These are phyloP conservation scores for Zoanthus sociatus DNA, from an alignment of 92 coral and sea anemone species.

Conservation along the genomic window DNA sequence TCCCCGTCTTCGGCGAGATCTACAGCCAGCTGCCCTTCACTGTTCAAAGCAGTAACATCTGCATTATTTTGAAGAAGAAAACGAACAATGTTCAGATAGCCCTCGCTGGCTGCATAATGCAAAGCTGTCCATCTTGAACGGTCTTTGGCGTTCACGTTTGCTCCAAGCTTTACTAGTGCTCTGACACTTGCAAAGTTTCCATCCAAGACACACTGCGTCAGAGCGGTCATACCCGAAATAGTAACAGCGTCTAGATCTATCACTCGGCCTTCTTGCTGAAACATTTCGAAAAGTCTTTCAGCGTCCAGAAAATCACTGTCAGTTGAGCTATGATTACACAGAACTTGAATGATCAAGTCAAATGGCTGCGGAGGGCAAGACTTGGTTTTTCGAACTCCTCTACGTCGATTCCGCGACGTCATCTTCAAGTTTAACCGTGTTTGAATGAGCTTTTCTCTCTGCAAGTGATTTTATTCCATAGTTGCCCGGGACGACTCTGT, in stretches of 20 bases:
- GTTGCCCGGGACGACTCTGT: no score
- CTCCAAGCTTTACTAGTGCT: slow-evolving; percentile 82
- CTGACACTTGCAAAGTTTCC: slow-evolving; percentile 87
- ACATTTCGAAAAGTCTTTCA: slow-evolving; percentile 64
- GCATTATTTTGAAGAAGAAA: slow-evolving; percentile 77
- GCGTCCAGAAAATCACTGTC: slow-evolving; percentile 71
- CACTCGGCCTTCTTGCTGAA: slow-evolving; percentile 61
- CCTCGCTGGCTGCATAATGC: slow-evolving; percentile 95
- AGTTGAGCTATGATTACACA: slow-evolving; percentile 64
- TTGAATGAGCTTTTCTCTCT: neutral
- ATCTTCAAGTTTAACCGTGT: neutral
- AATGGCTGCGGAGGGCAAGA: slow-evolving; percentile 72
- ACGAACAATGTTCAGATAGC: slow-evolving; percentile 87
- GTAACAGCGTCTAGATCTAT: slow-evolving; percentile 86
- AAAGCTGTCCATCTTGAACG: slow-evolving; percentile 85
- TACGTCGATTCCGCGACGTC: slow-evolving; percentile 36
- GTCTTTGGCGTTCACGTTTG: slow-evolving; percentile 83
- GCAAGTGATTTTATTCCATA: neutral
- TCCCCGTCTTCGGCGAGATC: slow-evolving; percentile 91
- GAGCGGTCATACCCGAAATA: slow-evolving; percentile 93
- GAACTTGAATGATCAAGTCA: slow-evolving; percentile 78
- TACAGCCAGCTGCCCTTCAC: slow-evolving; percentile 78
- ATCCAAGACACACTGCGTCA: slow-evolving; percentile 91
- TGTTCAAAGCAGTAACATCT: slow-evolving; percentile 72
- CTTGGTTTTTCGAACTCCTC: slow-evolving; percentile 29